Percentiles rank a stretch among this genome's conserved stretches.
phyloP scores from a whole-genome alignment of 2,888 invertebrate genomes.

The Luperina testacea region DNA sequence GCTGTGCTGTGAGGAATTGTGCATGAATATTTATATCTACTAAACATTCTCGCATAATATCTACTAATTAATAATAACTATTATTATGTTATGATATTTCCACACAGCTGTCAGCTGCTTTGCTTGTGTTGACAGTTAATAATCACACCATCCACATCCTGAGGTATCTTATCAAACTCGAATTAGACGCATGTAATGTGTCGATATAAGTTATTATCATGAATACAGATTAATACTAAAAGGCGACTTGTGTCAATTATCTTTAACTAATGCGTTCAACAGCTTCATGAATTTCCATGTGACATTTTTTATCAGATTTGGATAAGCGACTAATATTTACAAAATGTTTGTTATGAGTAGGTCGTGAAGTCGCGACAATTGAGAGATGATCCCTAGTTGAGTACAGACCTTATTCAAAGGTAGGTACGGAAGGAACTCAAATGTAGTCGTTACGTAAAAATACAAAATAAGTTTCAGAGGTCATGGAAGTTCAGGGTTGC shows the following conservation, averaged over 20 bases:
- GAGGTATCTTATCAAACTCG: constrained; percentile 29
- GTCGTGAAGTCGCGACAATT: not conserved
- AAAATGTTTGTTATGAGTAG: not conserved
- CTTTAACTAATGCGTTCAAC: constrained; percentile 13
- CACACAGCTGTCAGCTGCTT: not conserved
- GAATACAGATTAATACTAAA: constrained; percentile 30
- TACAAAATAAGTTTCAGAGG: not conserved
- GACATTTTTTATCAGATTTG: constrained; percentile 11
- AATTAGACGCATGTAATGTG: constrained; percentile 24
- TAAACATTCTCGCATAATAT: not conserved
- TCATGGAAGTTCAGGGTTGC: not conserved
- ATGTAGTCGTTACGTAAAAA: not conserved
- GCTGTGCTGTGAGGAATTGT: not conserved
- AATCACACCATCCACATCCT: constrained; percentile 9
- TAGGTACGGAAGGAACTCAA: too few species aligned
- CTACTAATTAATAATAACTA: not conserved
- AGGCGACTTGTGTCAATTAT: constrained; percentile 28
- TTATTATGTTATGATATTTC: not conserved
- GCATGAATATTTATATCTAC: not conserved
- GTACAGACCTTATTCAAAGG: not conserved
- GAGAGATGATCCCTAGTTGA: too few species aligned
- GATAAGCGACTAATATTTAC: not conserved
- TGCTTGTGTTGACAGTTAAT: not conserved
- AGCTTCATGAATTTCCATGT: not conserved
- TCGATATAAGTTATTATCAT: constrained; percentile 38